Evolutionary conservation across 2,113 vertebrate species (phyloP).

Genomic region (Catharus bicknelli): DNA sequence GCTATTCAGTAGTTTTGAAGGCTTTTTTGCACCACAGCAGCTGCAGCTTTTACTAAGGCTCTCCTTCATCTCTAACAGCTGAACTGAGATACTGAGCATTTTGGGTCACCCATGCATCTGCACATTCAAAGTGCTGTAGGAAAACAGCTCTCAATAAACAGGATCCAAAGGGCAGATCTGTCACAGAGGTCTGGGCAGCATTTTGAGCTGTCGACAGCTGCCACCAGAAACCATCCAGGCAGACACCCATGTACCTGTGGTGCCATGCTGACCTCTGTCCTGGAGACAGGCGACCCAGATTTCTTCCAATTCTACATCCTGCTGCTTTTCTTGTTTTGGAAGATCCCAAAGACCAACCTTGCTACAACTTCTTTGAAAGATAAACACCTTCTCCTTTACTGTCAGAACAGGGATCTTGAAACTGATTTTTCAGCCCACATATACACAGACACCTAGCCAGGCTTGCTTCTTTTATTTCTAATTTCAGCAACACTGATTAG

Average conservation of each 20-base stretch:
- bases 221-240: not conserved
- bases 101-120: not conserved
- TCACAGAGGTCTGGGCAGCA: not conserved
- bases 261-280: not conserved
- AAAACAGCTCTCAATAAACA: not conserved
- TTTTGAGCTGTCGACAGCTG: not conserved
- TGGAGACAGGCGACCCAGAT: not conserved
- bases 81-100: not conserved
- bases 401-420: not conserved
- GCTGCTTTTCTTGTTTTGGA: not conserved
- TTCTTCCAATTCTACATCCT: not conserved
- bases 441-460: not conserved
- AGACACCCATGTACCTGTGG: rapidly evolving
- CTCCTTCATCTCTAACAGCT: not conserved
- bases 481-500: not conserved
- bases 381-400: not conserved
- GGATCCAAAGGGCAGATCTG: not conserved
- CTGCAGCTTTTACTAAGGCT: not conserved
- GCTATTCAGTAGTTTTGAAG: not conserved
- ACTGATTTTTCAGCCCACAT: not conserved
- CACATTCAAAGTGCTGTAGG: not conserved
- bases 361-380: not conserved
- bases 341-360: not conserved
- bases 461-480: not conserved
- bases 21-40: not conserved